Evolutionary conservation across 2,888 invertebrate genomes (phyloP), one percentile per base, ranked within the genome.

Genomic region (Dryobota labecula): DNA sequence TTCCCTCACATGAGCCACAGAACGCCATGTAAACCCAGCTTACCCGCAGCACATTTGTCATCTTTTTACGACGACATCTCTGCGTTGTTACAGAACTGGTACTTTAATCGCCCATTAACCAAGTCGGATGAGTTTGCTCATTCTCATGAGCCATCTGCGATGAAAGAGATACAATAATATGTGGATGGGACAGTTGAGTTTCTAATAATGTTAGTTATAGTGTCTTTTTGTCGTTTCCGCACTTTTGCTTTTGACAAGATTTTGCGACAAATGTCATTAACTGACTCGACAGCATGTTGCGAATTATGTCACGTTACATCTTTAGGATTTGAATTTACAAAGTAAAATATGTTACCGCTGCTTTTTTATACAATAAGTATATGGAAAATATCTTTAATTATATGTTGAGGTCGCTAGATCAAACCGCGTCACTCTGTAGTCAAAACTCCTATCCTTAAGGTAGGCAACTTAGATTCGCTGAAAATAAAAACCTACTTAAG

Each of bases 31-130:
- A 45, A 60, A 13, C 76, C 45, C 41, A 38, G 71, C 63, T 70
- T 69, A 41, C 63, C 51, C 33, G 38, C 65, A 54, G 45, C 57
- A 53, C 81, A 73, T 80, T 80, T 80, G 77, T 80, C 81, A 80
- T 80, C 58, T 70, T 73, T 80, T 80, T 73, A 80, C 77, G 81
- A 80, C 47, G 66, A 64, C 79, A 74, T 64, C 45, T 69, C 78
- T 38, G 70, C 67, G 67, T 58, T 69, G 80, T 70, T 77, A 70
- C 70, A 73, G 70, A 68, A 62, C 71, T 69, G 70, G 60, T 69
- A 77, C 43, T 80, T 80, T 80, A 80, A 80, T 73, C 58, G 68
- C 41, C 80, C 65, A 77, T 80, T 80, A 80, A 80, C 53, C 41
- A 51, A 62, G 69, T 57, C 54, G 65, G 76, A 65, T 67, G 70